A percentile compares a stretch with the other conserved stretches of the same genome.
Evolutionary conservation across 1,140 invertebrate genomes (phyloP).

Genomic region (Radopholus similis): DNA sequence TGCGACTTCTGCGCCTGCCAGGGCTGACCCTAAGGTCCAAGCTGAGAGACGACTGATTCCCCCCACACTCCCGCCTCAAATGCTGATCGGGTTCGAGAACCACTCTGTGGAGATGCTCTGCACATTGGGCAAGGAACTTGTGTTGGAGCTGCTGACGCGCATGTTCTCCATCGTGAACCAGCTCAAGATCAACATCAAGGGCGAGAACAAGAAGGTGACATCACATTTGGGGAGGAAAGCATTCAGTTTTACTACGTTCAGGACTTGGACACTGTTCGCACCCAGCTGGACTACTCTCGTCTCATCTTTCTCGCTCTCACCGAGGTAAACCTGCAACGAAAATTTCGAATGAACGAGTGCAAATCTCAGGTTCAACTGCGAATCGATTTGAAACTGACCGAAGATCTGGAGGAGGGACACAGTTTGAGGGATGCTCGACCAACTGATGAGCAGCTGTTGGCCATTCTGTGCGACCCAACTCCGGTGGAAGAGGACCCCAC

Average conservation of each 20-base stretch:
- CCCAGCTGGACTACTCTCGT: slow-evolving; percentile 15
- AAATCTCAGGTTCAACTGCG: neutral
- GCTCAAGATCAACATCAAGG: slow-evolving; percentile 13
- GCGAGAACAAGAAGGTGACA: slow-evolving; percentile 14
- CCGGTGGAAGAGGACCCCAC: neutral
- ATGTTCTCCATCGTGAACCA: slow-evolving; percentile 3
- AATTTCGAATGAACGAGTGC: neutral
- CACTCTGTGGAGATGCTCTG: slow-evolving; percentile 17
- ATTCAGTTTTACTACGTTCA: neutral
- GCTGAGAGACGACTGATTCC: slow-evolving; percentile 4
- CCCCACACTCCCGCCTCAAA: neutral
- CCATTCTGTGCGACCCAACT: neutral
- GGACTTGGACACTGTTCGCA: slow-evolving; percentile 10
- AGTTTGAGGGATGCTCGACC: slow-evolving; percentile 5
- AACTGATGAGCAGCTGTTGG: slow-evolving; percentile 1
- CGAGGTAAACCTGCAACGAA: neutral
- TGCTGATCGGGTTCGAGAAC: neutral
- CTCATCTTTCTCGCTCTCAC: slow-evolving; percentile 12
- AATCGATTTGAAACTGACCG: slow-evolving; percentile 7
- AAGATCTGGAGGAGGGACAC: neutral
- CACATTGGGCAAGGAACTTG: slow-evolving; percentile 13
- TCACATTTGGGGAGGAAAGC: neutral
- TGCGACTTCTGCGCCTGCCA: too few relatives aligned
- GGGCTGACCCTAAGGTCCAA: too few relatives aligned
- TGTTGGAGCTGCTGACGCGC: slow-evolving; percentile 13